Evolutionary conservation across 2,888 invertebrate genomes (phyloP), one percentile per base, ranked within the genome.

Genomic region (Cephus sareptanus): DNA sequence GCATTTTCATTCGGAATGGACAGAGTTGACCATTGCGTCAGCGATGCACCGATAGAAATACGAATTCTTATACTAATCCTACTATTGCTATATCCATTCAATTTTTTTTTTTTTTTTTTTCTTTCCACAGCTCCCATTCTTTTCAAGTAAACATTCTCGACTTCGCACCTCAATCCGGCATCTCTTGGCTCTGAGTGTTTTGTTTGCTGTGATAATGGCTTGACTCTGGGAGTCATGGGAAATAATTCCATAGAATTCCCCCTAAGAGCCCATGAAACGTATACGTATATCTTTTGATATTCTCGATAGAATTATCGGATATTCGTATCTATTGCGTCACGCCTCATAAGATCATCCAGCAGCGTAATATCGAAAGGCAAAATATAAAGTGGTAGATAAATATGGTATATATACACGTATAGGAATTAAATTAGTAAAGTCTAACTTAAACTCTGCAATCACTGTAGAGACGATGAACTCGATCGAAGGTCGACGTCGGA

Each of bases 261-360:
- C 40, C 1, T 23, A 15, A 56, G 23, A 23, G 23, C 0, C 23
- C 76, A 69, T 79, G 76, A 76, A 77, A 77, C 76, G 75, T 79
- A 35, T 69, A 77, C 76, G 75, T 79, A 35, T 69, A 23, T 11
- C n/a, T 11, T 34, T 77, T 73, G 0, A 23, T 9, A 9, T 6
- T 23, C 40, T 33, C 3, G 33, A n/a, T n/a, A n/a, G n/a, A 33
- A 33, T 4, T 0, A 23, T 56, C 6, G 23, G 9, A 23, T 56
- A 40, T 56, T 56, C 23, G 40, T 56, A 23, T 56, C 40, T 23
- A 9, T 56, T 56, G 23, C 40, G 40, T 56, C 15, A 23, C 9
- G 40, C 40, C 1, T 40, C 40, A 0, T 9, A 23, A 56, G 40
- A 56, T 56, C 40, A 23, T 23, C 23, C 40, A 23, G 23, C 15